Conservation (phyloP, 2,113 vertebrate species). For the Brachyhypopomus occidentalis region DNA sequence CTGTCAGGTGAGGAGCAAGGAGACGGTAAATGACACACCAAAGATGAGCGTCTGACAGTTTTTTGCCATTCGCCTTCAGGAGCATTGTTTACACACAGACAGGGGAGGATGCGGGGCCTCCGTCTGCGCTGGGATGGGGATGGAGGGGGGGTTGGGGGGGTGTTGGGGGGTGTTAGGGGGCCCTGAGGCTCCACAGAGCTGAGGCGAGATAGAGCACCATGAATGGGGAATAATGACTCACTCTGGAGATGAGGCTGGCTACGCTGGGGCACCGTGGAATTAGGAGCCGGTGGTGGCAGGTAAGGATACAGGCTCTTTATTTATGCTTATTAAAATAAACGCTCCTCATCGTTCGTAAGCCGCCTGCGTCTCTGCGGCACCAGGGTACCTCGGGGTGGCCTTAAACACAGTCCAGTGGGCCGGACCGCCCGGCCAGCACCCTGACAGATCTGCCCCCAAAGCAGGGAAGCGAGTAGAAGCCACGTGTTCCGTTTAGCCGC, state of each 20-base stretch:
- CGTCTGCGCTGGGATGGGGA: slow-evolving; percentile 46
- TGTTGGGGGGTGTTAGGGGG: background rate
- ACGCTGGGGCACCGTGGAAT: background rate
- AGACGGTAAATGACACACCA: slow-evolving; percentile 99
- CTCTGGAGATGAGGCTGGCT: background rate
- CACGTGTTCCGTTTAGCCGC: no score
- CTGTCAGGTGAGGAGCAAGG: slow-evolving; percentile 71
- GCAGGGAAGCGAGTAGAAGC: no score
- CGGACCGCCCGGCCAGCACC: no score
- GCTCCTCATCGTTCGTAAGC: no score
- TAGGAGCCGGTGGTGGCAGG: slow-evolving; percentile 3
- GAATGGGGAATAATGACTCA: slow-evolving; percentile 25
- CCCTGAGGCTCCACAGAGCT: background rate
- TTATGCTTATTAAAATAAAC: no score
- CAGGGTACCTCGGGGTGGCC: no score
- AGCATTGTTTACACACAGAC: slow-evolving; percentile 91
- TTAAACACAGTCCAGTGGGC: no score
- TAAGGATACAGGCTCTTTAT: background rate
- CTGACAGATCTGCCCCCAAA: no score
- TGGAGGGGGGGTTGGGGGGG: background rate
- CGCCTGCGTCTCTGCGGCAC: no score
- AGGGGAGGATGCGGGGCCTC: slow-evolving; percentile 81
- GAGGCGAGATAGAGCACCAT: background rate
- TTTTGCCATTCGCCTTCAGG: slow-evolving; percentile 89
- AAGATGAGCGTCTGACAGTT: slow-evolving; percentile 96